Percentiles rank a stretch among this genome's conserved stretches.
These are phyloP conservation scores for Phalacrocorax aristotelis DNA, from an alignment of 2,113 vertebrate genomes.

Conservation along the genomic window DNA sequence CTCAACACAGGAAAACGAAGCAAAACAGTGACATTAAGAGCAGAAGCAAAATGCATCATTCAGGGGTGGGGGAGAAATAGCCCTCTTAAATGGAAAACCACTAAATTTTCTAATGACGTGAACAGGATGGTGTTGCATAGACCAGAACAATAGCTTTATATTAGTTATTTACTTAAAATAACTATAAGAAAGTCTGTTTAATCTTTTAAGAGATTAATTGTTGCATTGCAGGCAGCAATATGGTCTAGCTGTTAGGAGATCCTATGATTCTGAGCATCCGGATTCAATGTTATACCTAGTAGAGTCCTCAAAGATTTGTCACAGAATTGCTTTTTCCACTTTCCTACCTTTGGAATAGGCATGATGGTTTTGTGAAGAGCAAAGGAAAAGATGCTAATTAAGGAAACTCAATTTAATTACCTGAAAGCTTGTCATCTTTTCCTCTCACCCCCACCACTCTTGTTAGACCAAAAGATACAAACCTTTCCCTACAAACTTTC, in stretches of 20 bases:
- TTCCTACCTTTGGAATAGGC: not conserved
- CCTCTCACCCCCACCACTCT: not conserved
- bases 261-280: not conserved
- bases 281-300: not conserved
- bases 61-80: constrained; percentile 49
- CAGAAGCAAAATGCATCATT: constrained; percentile 54
- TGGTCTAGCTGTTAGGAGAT: not conserved
- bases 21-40: constrained; percentile 58
- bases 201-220: constrained; percentile 28
- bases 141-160: constrained; percentile 66
- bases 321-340: not conserved
- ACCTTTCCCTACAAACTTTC: not conserved
- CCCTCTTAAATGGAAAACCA: constrained; percentile 55
- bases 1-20: constrained; percentile 62
- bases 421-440: not conserved
- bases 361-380: not conserved
- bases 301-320: not conserved
- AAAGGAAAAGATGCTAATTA: not conserved
- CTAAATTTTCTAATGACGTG: constrained; percentile 64
- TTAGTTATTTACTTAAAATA: constrained; percentile 62
- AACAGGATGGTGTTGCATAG: constrained; percentile 66
- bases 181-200: constrained; percentile 49
- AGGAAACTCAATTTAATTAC: not conserved
- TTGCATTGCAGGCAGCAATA: not conserved
- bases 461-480: not conserved